phyloP scores from a whole-genome alignment of 2,888 invertebrate genomes.

The Nematopogon swammerdamellus region DNA sequence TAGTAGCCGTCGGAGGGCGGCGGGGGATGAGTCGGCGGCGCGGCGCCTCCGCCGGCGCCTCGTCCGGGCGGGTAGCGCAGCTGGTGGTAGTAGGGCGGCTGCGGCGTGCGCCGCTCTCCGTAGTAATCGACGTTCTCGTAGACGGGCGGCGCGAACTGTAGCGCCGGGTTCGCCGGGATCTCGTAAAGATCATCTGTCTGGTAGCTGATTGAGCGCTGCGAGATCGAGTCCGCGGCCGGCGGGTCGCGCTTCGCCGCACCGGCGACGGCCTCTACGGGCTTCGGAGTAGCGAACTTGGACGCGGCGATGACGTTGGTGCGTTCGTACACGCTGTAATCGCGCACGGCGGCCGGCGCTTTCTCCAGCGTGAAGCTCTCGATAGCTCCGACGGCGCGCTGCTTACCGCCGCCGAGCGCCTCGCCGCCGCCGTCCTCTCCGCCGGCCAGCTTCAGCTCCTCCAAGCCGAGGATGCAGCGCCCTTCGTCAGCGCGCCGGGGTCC shows the following conservation, averaged over 20 bases:
- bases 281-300: slow-evolving; percentile 75
- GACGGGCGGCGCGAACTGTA: slow-evolving; percentile 49
- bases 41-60: slow-evolving; percentile 1
- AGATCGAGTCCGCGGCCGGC: slow-evolving; percentile 57
- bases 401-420: slow-evolving; percentile 47
- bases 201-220: slow-evolving; percentile 56
- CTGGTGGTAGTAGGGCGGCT: slow-evolving; percentile 63
- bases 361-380: slow-evolving; percentile 65
- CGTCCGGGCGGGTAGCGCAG: slow-evolving; percentile 35
- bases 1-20: slow-evolving; percentile 41
- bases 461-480: slow-evolving; percentile 43
- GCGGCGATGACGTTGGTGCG: slow-evolving; percentile 73
- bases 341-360: slow-evolving; percentile 40
- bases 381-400: slow-evolving; percentile 59
- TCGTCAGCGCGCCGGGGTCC: slow-evolving; percentile 40
- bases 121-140: slow-evolving; percentile 86
- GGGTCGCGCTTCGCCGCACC: slow-evolving; percentile 48
- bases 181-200: slow-evolving; percentile 46
- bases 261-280: slow-evolving; percentile 64
- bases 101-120: slow-evolving; percentile 53
- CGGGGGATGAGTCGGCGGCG: slow-evolving; percentile 27
- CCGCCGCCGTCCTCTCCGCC: slow-evolving; percentile 49
- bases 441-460: slow-evolving; percentile 51
- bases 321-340: slow-evolving; percentile 58
- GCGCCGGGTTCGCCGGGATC: slow-evolving; percentile 38